Conservation (phyloP, 2,888 invertebrate genomes). For the Philhelius pedissequus region DNA sequence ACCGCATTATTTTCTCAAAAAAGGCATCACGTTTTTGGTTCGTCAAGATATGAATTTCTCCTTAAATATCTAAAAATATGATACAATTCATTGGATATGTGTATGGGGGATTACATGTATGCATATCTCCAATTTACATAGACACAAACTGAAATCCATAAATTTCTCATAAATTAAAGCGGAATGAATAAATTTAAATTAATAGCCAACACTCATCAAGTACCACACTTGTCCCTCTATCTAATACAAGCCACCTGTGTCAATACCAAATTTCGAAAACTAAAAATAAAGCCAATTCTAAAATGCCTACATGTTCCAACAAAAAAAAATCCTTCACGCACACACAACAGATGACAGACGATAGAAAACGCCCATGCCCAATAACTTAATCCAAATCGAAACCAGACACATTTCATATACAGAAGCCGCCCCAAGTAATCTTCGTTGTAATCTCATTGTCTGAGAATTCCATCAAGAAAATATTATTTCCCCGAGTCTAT, state of each 20-base stretch:
- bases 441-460: constrained; percentile 3
- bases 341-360: background rate
- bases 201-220: background rate
- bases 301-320: background rate
- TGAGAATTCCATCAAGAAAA: constrained; percentile 1
- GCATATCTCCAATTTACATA: background rate
- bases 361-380: background rate
- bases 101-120: too few relatives aligned
- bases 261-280: background rate
- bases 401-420: background rate
- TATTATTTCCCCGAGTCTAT: background rate
- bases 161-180: background rate
- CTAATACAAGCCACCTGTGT: background rate
- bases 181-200: background rate
- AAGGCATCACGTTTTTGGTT: too few relatives aligned
- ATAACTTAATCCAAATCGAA: background rate
- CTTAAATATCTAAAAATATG: too few relatives aligned
- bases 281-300: background rate
- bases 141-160: background rate
- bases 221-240: background rate
- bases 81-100: too few relatives aligned
- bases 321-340: too few relatives aligned
- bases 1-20: too few relatives aligned
- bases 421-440: background rate
- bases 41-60: too few relatives aligned